Evolutionary conservation across 2,888 invertebrate species (phyloP), one percentile per base, ranked within the genome.

Genomic region (Andrena camellia): DNA sequence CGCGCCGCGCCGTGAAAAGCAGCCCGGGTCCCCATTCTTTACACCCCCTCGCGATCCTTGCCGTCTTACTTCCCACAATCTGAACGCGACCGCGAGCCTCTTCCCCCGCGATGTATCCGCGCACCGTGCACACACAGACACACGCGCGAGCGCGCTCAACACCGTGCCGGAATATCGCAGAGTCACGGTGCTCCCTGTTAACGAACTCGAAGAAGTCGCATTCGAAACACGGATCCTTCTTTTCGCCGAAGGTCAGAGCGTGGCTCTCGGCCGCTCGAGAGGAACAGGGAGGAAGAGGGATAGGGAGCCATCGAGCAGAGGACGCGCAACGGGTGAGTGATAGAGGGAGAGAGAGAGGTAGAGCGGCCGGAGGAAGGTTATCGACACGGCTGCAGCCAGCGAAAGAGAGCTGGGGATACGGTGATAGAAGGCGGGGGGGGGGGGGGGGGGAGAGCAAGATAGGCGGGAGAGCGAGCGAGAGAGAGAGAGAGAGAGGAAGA

Each of bases 171-270:
- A 85, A 85, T 79, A 70, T 78, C 88, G 87, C 84, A 31, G 35
- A 86, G 89, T 87, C 87, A 87, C 85, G 63, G 69, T 52, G 78
- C 81, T 85, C 68, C 85, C 89, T 78, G 87, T 87, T 87, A 89
- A 89, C 87, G 80, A 87, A 86, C 79, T 78, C 77, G 74, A 74
- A 66, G 60, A 78, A 86, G 68, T 86, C 87, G 87, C 77, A 66
- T 79, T 79, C 82, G 75, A 68, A 73, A 81, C 71, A 75, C 84
- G 74, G 79, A 75, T 85, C 71, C 59, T 84, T 73, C 57, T 78
- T 78, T 81, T 74, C 83, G 73, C 71, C 78, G 86, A 87, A 88
- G 86, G 88, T 88, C 86, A 81, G 88, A 80, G 67, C 76, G 67
- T 60, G 72, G 54, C 66, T 35, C 57, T 69, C 64, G 52, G 35